Evolutionary conservation across 2,888 invertebrate species (phyloP).

Genomic region (Stegophylla sp.): DNA sequence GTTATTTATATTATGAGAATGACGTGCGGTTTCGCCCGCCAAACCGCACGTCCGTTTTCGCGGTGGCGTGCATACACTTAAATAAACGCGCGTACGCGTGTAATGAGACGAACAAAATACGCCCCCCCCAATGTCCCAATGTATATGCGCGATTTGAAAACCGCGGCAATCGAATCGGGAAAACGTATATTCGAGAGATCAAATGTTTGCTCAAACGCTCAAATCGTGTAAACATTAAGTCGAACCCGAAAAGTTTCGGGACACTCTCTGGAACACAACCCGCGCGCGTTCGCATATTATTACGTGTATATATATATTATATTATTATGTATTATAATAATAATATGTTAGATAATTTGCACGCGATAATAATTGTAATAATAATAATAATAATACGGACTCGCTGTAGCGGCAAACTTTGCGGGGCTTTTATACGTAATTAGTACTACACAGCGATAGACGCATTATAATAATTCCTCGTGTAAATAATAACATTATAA

Average conservation of each 20-base stretch:
- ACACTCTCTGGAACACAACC: neutral
- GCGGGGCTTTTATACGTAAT: neutral
- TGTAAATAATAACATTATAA: too few species aligned
- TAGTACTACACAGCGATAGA: neutral
- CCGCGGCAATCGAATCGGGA: constrained; percentile 19
- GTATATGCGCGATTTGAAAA: neutral
- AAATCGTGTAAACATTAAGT: constrained; percentile 28
- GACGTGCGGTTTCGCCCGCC: too few species aligned
- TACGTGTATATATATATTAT: neutral
- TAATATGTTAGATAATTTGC: neutral
- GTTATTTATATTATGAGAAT: too few species aligned
- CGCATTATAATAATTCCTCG: neutral
- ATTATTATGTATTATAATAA: too few species aligned
- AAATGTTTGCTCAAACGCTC: constrained; percentile 26
- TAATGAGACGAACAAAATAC: neutral
- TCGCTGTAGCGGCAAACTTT: neutral
- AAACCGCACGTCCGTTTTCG: neutral
- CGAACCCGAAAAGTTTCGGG: constrained; percentile 13
- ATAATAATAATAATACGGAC: constrained; percentile 5
- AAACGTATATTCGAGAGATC: neutral
- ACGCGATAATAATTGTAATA: constrained; percentile 17
- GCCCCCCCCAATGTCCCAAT: neutral
- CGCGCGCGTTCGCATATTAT: neutral
- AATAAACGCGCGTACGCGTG: too few species aligned
- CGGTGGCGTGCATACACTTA: neutral